Base-by-base conservation (phyloP, 2,888 invertebrate species). In the Raillietiella orientalis region DNA sequence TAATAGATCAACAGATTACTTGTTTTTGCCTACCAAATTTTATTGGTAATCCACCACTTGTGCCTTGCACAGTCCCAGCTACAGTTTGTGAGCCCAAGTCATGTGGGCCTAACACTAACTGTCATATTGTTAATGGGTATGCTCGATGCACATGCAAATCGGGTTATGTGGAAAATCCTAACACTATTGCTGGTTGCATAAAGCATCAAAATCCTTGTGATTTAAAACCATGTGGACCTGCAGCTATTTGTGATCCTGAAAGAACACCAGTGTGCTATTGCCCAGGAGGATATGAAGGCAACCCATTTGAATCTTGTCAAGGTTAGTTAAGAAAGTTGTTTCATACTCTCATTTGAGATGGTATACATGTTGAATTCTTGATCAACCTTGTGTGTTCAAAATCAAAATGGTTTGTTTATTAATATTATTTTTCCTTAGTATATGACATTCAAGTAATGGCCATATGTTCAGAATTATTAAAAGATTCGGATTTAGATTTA, bases 21-120 rank as follows among this genome's bases (percentile, higher is more conserved):
- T 82, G 79, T 42, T 77, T 77, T 58, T 79, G 77, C 43, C 47
- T 74, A 33, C 70, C 74, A 5, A 74, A 72, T 43, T 77, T 58
- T 40, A 72, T 72, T 48, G 77, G 77, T 32, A 62, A 64, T 40
- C 77, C 77, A 13, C 28, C 22, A 6, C 6, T 6, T 11, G 22
- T 8, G 11, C 22, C 8, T 11, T 22, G 22, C 22, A 6, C 5
- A 31, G 31, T 31, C 33, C 20, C 36, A 35, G 24, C 33, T 27
- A 14, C 26, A 29, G 19, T 26, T 30, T 32, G 30, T 27, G 27
- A 30, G 10, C 16, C 14, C 22, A 16, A 16, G 5, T 13, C 14
- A 11, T 22, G 22, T 22, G 22, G 35, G 20, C 46, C 50, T 11
- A 70, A 26, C 75, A 75, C 14, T 45, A 55, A 25, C 51, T 56